A percentile compares a stretch with the other conserved stretches of the same genome.
Conservation (phyloP, 2,888 invertebrate species). For the Plebejus argus region DNA sequence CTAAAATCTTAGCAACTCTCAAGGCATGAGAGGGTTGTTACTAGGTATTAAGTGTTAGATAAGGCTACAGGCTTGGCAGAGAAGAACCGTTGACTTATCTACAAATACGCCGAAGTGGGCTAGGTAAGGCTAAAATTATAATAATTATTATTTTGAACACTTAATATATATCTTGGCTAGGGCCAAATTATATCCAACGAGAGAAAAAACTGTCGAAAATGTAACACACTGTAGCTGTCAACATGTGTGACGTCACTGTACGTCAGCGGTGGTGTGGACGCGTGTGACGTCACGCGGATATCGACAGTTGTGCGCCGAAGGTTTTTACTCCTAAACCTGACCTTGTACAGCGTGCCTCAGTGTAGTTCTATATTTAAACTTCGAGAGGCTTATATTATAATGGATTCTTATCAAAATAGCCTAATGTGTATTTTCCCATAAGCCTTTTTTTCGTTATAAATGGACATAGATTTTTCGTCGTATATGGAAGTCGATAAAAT, state of each 20-base stretch:
- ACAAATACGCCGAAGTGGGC: neutral
- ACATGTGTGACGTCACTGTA: neutral
- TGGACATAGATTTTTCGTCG: neutral
- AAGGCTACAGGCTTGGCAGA: neutral
- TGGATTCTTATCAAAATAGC: neutral
- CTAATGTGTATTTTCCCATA: neutral
- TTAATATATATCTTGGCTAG: too few relatives aligned
- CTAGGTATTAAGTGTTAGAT: neutral
- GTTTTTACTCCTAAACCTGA: constrained; percentile 22
- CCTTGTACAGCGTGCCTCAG: neutral
- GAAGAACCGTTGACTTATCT: neutral
- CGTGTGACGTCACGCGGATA: constrained; percentile 24
- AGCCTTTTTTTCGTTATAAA: neutral
- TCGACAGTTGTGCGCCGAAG: constrained; percentile 12
- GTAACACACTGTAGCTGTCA: neutral
- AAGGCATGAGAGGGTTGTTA: too few relatives aligned
- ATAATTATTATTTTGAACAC: too few relatives aligned
- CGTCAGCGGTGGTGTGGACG: neutral
- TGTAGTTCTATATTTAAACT: constrained; percentile 23
- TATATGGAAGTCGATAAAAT: neutral
- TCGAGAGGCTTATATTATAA: neutral
- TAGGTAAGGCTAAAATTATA: too few relatives aligned
- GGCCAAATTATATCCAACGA: neutral
- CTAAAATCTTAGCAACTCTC: neutral
- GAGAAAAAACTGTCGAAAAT: neutral